Conservation (phyloP, 2,797 vertebrate species). For the Graptemys geographica region DNA sequence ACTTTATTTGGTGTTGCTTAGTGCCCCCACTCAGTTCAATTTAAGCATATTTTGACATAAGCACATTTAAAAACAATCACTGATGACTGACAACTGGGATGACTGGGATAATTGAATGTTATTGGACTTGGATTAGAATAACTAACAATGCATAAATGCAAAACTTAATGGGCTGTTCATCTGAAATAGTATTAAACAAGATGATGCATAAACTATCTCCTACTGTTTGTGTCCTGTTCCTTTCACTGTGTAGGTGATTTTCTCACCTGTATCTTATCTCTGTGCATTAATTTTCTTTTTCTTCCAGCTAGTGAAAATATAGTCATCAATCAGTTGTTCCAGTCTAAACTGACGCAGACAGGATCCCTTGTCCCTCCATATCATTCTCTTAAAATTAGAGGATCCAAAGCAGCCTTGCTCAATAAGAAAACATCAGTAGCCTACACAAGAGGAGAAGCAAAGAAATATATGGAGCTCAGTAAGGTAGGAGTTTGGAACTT, state of each 20-base stretch:
- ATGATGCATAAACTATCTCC: background rate
- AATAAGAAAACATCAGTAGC: slow-evolving; percentile 81
- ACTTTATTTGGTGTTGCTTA: background rate
- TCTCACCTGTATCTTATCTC: slow-evolving; percentile 3
- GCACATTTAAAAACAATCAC: background rate
- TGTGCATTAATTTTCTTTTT: slow-evolving; percentile 39
- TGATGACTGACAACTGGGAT: background rate
- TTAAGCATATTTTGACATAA: background rate
- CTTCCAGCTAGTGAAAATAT: slow-evolving; percentile 93
- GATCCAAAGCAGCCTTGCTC: slow-evolving; percentile 87
- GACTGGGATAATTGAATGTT: background rate
- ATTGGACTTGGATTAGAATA: background rate
- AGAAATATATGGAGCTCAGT: slow-evolving; percentile 88
- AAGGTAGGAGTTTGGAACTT: slow-evolving; percentile 84
- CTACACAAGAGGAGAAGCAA: slow-evolving; percentile 78
- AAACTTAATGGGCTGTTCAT: background rate
- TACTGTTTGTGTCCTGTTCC: background rate
- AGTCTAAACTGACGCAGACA: slow-evolving; percentile 93
- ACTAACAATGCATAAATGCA: background rate
- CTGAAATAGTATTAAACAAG: background rate
- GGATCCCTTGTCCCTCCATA: slow-evolving; percentile 90
- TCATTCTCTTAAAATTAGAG: slow-evolving; percentile 85
- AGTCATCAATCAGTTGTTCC: slow-evolving; percentile 93
- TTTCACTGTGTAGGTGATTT: background rate
- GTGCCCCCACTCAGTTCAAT: background rate